Evolutionary conservation across 1,140 invertebrate genomes (phyloP).

Genomic region (Drosophila pachea): DNA sequence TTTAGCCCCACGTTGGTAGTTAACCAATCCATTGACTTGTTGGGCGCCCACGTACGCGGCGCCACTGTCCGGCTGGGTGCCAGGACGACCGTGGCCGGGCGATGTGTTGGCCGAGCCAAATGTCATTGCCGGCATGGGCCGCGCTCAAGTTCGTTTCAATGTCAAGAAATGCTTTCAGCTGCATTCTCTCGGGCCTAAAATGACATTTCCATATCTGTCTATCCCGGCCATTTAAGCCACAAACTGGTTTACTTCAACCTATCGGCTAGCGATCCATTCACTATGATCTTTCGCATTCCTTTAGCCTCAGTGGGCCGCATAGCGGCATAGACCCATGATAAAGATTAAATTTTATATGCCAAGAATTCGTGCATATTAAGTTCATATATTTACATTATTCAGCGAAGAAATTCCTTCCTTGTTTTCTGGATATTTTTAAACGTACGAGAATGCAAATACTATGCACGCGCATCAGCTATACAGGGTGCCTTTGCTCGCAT

Average conservation of each 20-base stretch:
- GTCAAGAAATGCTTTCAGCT: constrained; percentile 35
- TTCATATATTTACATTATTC: constrained; percentile 10
- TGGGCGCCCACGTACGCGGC: constrained; percentile 15
- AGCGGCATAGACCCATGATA: constrained; percentile 10
- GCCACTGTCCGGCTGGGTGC: background rate
- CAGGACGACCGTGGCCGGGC: constrained; percentile 6
- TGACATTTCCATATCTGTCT: constrained; percentile 1
- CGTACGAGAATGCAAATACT: constrained; percentile 25
- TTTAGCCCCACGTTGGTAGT: constrained; percentile 64
- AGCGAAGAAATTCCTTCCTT: constrained; percentile 15
- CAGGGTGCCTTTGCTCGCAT: background rate
- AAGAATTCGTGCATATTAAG: constrained; percentile 21
- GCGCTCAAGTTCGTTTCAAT: constrained; percentile 70
- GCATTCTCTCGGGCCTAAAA: background rate
- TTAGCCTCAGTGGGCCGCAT: background rate
- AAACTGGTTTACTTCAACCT: constrained; percentile 12
- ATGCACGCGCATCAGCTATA: background rate
- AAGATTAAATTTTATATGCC: constrained; percentile 19
- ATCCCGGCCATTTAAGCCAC: background rate
- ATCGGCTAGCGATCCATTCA: background rate
- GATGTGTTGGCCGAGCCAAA: constrained; percentile 10
- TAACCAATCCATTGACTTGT: constrained; percentile 39
- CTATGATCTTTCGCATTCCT: constrained; percentile 7
- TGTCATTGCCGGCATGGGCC: constrained; percentile 21
- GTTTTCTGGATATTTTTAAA: constrained; percentile 26